Evolutionary conservation across 2,888 invertebrate species (phyloP).

Genomic region (Eumerus sabulonum): DNA sequence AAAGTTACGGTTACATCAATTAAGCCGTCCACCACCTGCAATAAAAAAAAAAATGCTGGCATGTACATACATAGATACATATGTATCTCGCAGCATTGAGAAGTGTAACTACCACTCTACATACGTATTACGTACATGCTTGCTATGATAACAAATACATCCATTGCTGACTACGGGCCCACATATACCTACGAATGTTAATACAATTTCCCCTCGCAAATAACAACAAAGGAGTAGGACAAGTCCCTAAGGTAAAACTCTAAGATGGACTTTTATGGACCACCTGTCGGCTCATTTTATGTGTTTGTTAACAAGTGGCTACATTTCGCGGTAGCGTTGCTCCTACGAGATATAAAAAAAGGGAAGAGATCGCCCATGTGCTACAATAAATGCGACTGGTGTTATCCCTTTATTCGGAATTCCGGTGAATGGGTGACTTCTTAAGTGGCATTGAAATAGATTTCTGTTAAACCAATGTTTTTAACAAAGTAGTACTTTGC

Average conservation of each 20-base stretch:
- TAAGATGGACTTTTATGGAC: constrained; percentile 74
- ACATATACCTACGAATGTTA: not conserved
- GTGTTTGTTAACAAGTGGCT: constrained; percentile 54
- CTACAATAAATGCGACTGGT: constrained; percentile 43
- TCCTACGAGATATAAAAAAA: constrained; percentile 32
- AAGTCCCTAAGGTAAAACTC: constrained; percentile 74
- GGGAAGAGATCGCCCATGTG: constrained; percentile 36
- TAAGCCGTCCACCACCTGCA: no score
- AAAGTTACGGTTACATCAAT: no score
- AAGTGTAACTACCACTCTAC: constrained; percentile 38
- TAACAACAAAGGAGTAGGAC: constrained; percentile 37
- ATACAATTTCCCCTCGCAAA: constrained; percentile 27
- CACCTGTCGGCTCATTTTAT: constrained; percentile 73
- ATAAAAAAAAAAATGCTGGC: no score
- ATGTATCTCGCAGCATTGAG: no score
- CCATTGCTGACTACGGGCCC: constrained; percentile 35
- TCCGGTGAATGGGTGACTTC: no score
- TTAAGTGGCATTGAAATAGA: no score
- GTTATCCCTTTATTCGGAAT: no score
- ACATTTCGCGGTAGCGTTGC: constrained; percentile 15
- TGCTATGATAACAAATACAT: no score
- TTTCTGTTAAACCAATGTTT: no score
- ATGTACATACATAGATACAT: no score
- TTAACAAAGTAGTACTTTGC: no score
- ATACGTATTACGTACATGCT: constrained; percentile 32